Evolutionary conservation across 2,113 vertebrate species (phyloP).

Genomic region (Emydura subglobosa): DNA sequence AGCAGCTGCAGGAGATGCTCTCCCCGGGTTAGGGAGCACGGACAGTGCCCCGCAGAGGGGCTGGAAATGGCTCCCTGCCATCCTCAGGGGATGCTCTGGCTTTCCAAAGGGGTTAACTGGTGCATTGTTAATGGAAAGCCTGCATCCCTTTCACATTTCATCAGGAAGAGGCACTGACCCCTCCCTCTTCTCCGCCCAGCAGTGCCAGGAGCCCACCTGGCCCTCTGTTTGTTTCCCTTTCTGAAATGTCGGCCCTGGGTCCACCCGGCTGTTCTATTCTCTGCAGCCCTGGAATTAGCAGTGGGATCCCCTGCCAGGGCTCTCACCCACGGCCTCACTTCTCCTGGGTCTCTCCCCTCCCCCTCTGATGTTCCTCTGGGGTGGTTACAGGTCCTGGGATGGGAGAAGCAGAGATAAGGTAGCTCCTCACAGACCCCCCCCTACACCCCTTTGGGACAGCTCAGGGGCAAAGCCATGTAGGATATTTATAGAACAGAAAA

Average conservation of each 20-base stretch:
- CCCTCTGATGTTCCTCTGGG: conserved; percentile 22
- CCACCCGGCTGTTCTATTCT: not conserved
- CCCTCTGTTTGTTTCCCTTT: not conserved
- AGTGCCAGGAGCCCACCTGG: not conserved
- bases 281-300: conserved; percentile 18
- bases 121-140: not conserved
- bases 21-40: not conserved
- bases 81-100: not conserved
- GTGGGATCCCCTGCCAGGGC: not conserved
- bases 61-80: not conserved
- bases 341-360: not conserved
- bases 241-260: not conserved
- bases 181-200: not conserved
- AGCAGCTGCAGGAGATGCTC: not conserved
- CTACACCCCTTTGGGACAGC: conserved; percentile 28
- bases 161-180: not conserved
- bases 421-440: not conserved
- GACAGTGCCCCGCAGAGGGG: not conserved
- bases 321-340: conserved; percentile 30
- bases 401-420: not conserved
- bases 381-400: conserved; percentile 25
- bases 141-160: not conserved
- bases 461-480: conserved; percentile 46
- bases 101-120: not conserved
- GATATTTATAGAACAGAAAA: conserved; percentile 84